These are phyloP conservation scores for Charanyca ferruginea DNA, from an alignment of 2,888 invertebrate species.

Conservation along the genomic window DNA sequence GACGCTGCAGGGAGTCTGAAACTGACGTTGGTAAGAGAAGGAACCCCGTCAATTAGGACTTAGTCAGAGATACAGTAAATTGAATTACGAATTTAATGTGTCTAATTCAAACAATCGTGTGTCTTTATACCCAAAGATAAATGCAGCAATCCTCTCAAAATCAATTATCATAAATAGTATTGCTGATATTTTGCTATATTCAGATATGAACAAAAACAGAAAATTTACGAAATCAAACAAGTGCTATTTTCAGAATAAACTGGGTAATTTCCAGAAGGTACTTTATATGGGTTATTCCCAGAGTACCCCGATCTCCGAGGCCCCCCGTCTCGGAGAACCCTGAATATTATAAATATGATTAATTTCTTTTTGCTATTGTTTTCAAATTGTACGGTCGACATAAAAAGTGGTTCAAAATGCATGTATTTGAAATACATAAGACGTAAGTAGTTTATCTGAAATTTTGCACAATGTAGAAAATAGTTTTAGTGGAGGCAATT, in stretches of 20 bases:
- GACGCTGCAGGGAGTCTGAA: slow-evolving; percentile 53
- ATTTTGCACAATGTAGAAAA: no score
- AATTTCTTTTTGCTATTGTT: no score
- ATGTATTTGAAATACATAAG: no score
- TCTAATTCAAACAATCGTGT: no score
- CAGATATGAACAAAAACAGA: slow-evolving; percentile 3
- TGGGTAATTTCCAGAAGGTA: slow-evolving; percentile 30
- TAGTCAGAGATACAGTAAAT: neutral
- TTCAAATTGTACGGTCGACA: no score
- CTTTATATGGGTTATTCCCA: no score
- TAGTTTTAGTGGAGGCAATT: no score
- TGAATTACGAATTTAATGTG: neutral
- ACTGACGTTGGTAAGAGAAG: slow-evolving; percentile 22
- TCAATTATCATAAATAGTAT: neutral
- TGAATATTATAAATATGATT: no score
- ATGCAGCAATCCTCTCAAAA: neutral
- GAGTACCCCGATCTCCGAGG: no score
- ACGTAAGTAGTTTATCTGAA: no score
- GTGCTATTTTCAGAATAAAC: slow-evolving; percentile 15
- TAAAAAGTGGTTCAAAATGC: no score
- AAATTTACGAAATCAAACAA: slow-evolving; percentile 1
- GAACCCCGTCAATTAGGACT: neutral
- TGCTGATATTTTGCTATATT: slow-evolving; percentile 2
- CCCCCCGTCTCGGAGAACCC: no score
- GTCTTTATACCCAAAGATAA: slow-evolving; percentile 3